These are phyloP conservation scores for Thaumetopoea pityocampa DNA, from an alignment of 1,140 invertebrate species.

Conservation along the genomic window DNA sequence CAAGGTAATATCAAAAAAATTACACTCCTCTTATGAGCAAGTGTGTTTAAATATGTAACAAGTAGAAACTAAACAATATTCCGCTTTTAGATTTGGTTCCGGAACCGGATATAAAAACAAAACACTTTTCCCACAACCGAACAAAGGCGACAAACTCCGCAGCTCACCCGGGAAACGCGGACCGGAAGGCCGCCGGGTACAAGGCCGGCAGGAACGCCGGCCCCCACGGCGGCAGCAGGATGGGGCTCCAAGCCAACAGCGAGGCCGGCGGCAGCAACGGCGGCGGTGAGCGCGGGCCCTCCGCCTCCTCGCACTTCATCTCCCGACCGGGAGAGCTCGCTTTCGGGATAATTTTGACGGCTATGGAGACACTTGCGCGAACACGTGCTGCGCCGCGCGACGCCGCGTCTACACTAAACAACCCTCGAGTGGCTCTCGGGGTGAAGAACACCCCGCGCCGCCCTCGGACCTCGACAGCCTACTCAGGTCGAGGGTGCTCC, in stretches of 20 bases:
- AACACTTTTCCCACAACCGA: slow-evolving; percentile 7
- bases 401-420: slow-evolving; percentile 71
- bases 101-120: too few species aligned
- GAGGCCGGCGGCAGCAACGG: slow-evolving; percentile 70
- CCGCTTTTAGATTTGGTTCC: too few species aligned
- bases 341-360: slow-evolving; percentile 68
- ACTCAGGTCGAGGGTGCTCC: slow-evolving; percentile 72
- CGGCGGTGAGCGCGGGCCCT: slow-evolving; percentile 67
- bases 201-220: slow-evolving; percentile 75
- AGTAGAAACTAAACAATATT: too few species aligned
- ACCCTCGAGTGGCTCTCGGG: slow-evolving; percentile 73
- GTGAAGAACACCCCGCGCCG: slow-evolving; percentile 70
- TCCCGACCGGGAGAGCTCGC: slow-evolving; percentile 65
- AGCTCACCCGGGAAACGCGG: slow-evolving; percentile 77
- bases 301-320: slow-evolving; percentile 70
- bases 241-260: slow-evolving; percentile 76
- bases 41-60: too few species aligned
- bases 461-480: slow-evolving; percentile 70
- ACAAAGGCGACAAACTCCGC: slow-evolving; percentile 2
- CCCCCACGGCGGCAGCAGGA: slow-evolving; percentile 76
- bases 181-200: slow-evolving; percentile 77
- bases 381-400: slow-evolving; percentile 66
- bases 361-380: slow-evolving; percentile 34
- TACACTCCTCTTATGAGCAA: too few species aligned
- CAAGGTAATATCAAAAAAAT: too few species aligned